Evolutionary conservation across 2,113 vertebrate genomes (phyloP).

Genomic region (Oncorhynchus nerka): DNA sequence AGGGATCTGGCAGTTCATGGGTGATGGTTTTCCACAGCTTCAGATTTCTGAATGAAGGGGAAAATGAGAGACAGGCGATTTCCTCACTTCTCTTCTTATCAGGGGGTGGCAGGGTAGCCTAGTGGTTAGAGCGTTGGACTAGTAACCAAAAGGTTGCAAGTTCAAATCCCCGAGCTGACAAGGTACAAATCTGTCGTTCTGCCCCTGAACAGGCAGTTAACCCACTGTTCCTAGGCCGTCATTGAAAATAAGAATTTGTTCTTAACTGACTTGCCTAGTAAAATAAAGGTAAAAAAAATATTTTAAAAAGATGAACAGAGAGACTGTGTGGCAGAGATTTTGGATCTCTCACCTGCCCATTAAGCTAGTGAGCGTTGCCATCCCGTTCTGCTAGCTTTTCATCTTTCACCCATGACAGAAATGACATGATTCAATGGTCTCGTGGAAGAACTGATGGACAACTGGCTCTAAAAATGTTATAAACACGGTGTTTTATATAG

Average conservation of each 20-base stretch:
- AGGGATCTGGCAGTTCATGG: too few relatives aligned
- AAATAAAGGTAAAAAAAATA: too few relatives aligned
- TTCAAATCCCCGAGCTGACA: too few relatives aligned
- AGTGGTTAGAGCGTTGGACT: too few relatives aligned
- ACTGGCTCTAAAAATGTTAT: constrained; percentile 58
- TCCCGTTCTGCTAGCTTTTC: constrained; percentile 36
- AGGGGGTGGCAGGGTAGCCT: too few relatives aligned
- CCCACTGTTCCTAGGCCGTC: too few relatives aligned
- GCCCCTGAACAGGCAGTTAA: too few relatives aligned
- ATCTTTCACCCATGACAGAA: constrained; percentile 65
- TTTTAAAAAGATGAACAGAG: constrained; percentile 7
- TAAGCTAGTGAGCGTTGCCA: constrained; percentile 44
- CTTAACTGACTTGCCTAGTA: too few relatives aligned
- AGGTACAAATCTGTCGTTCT: too few relatives aligned
- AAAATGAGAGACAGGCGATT: constrained; percentile 57
- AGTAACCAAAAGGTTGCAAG: too few relatives aligned
- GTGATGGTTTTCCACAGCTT: too few relatives aligned
- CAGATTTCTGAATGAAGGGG: constrained; percentile 54
- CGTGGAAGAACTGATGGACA: constrained; percentile 56
- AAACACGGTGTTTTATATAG: constrained; percentile 59
- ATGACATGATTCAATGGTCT: constrained; percentile 65
- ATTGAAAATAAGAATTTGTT: too few relatives aligned
- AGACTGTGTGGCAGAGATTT: constrained; percentile 31
- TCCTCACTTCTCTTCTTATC: constrained; percentile 29
- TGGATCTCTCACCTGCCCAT: constrained; percentile 39